A percentile compares a stretch with the other conserved stretches of the same genome.
Evolutionary conservation across 2,113 vertebrate species (phyloP).

Genomic region (Catharus fuscescens): DNA sequence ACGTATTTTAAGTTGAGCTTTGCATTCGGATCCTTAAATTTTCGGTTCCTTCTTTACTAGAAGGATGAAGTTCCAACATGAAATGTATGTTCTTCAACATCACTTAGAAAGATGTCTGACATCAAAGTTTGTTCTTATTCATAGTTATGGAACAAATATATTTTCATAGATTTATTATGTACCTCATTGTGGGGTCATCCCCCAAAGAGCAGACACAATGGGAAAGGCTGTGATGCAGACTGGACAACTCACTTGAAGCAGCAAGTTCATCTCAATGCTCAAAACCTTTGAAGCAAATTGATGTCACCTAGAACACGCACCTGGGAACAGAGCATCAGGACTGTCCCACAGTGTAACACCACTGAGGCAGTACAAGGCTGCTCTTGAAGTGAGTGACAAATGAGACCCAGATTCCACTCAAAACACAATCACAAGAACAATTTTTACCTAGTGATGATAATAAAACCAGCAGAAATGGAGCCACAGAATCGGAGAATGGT

Average conservation of each 20-base stretch:
- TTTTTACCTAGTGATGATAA: background rate
- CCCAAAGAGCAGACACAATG: background rate
- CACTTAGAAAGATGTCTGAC: background rate
- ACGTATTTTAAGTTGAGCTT: background rate
- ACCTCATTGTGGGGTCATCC: background rate
- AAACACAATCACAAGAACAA: background rate
- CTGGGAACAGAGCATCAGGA: background rate
- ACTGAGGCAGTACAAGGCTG: background rate
- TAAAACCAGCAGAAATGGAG: background rate
- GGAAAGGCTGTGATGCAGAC: background rate
- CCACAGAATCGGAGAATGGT: background rate
- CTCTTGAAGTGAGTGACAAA: background rate
- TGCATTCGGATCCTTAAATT: background rate
- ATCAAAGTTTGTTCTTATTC: background rate
- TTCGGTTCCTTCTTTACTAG: background rate
- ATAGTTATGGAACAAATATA: too few species aligned
- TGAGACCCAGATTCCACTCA: background rate
- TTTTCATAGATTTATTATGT: background rate
- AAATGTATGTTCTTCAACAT: background rate
- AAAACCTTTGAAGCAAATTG: background rate
- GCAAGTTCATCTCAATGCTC: background rate
- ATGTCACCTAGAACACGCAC: fast-evolving
- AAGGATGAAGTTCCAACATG: background rate
- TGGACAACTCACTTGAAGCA: background rate
- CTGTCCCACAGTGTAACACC: fast-evolving